Evolutionary conservation across 1,140 invertebrate genomes (phyloP).

Genomic region (Drosophila sturtevanti): DNA sequence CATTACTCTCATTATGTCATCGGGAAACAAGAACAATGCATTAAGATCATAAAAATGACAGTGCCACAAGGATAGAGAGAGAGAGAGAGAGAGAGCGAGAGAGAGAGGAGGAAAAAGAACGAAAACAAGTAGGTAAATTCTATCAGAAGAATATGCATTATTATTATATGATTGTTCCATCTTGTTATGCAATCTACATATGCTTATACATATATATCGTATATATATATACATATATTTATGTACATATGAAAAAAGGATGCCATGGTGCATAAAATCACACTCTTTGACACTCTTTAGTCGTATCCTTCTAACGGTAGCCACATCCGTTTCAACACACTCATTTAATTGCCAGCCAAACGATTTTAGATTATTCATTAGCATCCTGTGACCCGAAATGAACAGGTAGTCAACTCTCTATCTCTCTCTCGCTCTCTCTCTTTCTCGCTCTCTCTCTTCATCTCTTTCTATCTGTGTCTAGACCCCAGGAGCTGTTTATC

Average conservation of each 20-base stretch:
- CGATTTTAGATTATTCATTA: slow-evolving; percentile 53
- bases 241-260: no score
- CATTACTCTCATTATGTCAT: slow-evolving; percentile 66
- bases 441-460: not conserved
- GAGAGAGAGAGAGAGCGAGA: not conserved
- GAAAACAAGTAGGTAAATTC: no score
- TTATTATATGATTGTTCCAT: not conserved
- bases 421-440: not conserved
- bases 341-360: slow-evolving; percentile 49
- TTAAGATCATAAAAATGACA: slow-evolving; percentile 31
- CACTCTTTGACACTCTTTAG: slow-evolving; percentile 31
- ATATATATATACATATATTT: no score
- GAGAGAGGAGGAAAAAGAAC: no score
- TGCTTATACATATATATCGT: no score
- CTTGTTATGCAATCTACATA: slow-evolving; percentile 49
- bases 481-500: slow-evolving; percentile 17
- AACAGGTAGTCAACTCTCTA: slow-evolving; percentile 48
- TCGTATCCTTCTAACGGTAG: slow-evolving; percentile 63
- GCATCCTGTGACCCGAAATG: slow-evolving; percentile 28
- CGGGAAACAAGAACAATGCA: slow-evolving; percentile 58
- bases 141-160: slow-evolving; percentile 27
- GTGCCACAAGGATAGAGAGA: not conserved
- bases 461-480: not conserved
- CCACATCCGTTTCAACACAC: slow-evolving; percentile 50
- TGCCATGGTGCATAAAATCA: slow-evolving; percentile 69